These are phyloP conservation scores for Sycophaga agraensis DNA, from an alignment of 1,140 invertebrate genomes.

Conservation along the genomic window DNA sequence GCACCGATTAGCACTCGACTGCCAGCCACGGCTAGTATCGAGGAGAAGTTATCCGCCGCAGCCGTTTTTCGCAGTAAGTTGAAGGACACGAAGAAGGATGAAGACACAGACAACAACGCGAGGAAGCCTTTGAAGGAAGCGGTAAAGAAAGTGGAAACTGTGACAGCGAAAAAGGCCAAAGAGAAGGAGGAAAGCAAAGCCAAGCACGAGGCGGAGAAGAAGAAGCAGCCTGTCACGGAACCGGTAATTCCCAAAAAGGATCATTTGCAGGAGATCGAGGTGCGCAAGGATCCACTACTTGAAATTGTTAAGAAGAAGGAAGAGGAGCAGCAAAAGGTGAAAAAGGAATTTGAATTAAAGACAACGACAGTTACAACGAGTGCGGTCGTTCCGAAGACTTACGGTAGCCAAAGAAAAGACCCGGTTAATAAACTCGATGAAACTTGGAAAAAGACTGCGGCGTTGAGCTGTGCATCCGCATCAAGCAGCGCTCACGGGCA, in stretches of 20 bases:
- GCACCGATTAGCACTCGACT: constrained; percentile 51
- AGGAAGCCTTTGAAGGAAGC: constrained; percentile 36
- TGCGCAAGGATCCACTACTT: constrained; percentile 35
- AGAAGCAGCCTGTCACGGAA: constrained; percentile 24
- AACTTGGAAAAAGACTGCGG: constrained; percentile 38
- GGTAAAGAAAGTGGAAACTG: constrained; percentile 30
- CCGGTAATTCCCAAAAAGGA: constrained; percentile 26
- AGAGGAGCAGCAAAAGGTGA: too few relatives aligned
- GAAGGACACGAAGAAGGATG: constrained; percentile 45
- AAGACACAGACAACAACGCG: constrained; percentile 29
- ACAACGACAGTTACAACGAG: background rate
- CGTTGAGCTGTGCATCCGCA: background rate
- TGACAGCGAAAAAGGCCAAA: constrained; percentile 38
- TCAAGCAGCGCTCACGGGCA: background rate
- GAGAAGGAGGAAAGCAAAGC: constrained; percentile 45
- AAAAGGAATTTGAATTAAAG: too few relatives aligned
- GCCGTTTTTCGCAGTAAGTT: constrained; percentile 45
- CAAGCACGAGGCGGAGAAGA: constrained; percentile 34
- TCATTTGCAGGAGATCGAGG: constrained; percentile 29
- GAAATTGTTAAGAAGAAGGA: constrained; percentile 35
- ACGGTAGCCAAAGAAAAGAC: constrained; percentile 24
- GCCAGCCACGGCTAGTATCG: constrained; percentile 53
- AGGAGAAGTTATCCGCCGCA: constrained; percentile 53
- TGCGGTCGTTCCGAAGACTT: background rate
- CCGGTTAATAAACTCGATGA: constrained; percentile 36